These are phyloP conservation scores for Vespertilio murinus DNA, from an alignment of 2,797 vertebrate species.

Conservation along the genomic window DNA sequence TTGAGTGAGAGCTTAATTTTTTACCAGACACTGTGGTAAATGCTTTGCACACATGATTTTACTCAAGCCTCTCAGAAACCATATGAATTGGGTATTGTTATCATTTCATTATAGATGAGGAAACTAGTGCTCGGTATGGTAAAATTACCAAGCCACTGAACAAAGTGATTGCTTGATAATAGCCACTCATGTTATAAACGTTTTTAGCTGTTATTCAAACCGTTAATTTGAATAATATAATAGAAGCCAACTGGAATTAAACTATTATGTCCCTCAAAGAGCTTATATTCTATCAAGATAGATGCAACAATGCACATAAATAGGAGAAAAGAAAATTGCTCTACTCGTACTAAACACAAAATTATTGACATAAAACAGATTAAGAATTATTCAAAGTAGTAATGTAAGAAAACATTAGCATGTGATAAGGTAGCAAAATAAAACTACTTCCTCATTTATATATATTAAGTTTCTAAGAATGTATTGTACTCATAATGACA, in stretches of 20 bases:
- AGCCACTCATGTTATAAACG: not conserved
- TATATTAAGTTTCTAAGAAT: not conserved
- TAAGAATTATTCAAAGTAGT: not conserved
- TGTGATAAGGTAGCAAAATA: not conserved
- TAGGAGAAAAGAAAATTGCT: not conserved
- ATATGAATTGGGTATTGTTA: not conserved
- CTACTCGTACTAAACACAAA: not conserved
- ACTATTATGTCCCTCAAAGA: not conserved
- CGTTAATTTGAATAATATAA: not conserved
- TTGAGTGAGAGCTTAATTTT: not conserved
- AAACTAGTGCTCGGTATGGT: not conserved
- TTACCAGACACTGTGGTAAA: not conserved
- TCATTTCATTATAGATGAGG: not conserved
- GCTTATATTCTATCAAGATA: constrained; percentile 16
- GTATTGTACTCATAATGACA: not conserved
- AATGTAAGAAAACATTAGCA: not conserved
- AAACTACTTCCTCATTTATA: not conserved
- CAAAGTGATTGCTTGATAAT: not conserved
- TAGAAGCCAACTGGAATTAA: not conserved
- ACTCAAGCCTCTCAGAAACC: not conserved
- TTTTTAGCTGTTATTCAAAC: not conserved
- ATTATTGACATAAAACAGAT: not conserved
- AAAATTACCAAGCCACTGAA: not conserved
- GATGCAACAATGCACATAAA: not conserved
- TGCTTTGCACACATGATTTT: not conserved